These are phyloP conservation scores for Drymonia ruficornis DNA, from an alignment of 2,888 invertebrate genomes.

Conservation along the genomic window DNA sequence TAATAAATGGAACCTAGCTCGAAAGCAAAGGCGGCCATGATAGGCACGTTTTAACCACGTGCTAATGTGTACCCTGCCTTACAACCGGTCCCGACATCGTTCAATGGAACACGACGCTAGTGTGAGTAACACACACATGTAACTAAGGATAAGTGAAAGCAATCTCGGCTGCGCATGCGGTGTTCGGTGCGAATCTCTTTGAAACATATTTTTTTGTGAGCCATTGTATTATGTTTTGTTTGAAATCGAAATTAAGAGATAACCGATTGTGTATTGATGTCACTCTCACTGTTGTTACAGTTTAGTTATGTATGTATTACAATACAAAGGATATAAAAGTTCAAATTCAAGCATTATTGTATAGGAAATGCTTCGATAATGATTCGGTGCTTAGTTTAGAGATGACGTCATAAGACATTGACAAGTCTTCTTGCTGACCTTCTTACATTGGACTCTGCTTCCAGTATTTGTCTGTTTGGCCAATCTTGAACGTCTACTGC, in stretches of 20 bases:
- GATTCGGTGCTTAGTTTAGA: no score
- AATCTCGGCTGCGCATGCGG: conserved; percentile 33
- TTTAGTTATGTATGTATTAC: background rate
- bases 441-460: no score
- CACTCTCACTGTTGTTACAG: conserved; percentile 3
- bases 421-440: no score
- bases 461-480: no score
- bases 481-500: no score
- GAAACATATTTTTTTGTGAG: conserved; percentile 10
- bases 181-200: conserved; percentile 9
- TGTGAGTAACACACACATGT: conserved; percentile 20
- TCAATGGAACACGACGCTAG: conserved; percentile 47
- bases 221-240: conserved; percentile 30
- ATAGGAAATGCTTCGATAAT: no score
- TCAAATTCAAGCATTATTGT: no score
- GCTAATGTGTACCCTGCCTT: conserved; percentile 8
- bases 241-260: conserved; percentile 32
- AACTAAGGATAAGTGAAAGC: conserved; percentile 45
- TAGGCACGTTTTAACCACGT: conserved; percentile 26
- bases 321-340: background rate
- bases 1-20: background rate
- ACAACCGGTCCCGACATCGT: conserved; percentile 54
- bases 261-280: background rate
- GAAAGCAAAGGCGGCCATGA: background rate
- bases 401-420: no score